phyloP scores from a whole-genome alignment of 2,888 invertebrate species.

The Lymantria dispar region DNA sequence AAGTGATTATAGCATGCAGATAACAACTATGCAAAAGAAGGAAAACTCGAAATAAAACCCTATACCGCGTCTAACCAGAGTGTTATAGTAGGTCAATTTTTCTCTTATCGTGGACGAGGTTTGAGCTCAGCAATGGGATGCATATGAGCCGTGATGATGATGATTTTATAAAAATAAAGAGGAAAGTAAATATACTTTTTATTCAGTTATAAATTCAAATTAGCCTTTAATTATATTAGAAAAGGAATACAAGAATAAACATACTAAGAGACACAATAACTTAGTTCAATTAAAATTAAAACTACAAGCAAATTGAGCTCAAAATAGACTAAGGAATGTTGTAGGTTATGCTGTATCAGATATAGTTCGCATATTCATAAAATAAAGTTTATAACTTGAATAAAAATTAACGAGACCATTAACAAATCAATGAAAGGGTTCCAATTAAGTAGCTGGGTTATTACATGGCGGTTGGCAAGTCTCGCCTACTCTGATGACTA shows the following conservation, averaged over 20 bases:
- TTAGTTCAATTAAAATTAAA: not conserved
- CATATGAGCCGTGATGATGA: too few species aligned
- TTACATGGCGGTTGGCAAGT: slow-evolving; percentile 56
- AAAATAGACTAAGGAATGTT: slow-evolving; percentile 17
- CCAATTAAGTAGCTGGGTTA: slow-evolving; percentile 69
- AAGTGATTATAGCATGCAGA: too few species aligned
- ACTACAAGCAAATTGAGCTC: slow-evolving; percentile 1
- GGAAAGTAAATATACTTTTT: too few species aligned
- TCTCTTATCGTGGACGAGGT: too few species aligned
- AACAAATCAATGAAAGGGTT: slow-evolving; percentile 70
- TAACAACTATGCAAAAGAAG: too few species aligned
- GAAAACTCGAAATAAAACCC: too few species aligned
- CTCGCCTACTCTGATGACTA: slow-evolving; percentile 52
- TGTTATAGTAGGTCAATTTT: too few species aligned
- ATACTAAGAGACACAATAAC: not conserved
- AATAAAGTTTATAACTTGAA: slow-evolving; percentile 51
- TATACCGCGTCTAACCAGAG: too few species aligned
- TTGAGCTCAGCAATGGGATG: too few species aligned
- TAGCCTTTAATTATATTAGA: not conserved
- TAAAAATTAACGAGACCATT: slow-evolving; percentile 65
- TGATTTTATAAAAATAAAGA: too few species aligned
- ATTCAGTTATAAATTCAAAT: too few species aligned
- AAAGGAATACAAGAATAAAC: not conserved
- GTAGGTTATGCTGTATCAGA: slow-evolving; percentile 35
- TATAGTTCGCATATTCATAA: slow-evolving; percentile 45